Evolutionary conservation across 2,113 vertebrate species (phyloP).

Genomic region (Tricholaema leucomelas): DNA sequence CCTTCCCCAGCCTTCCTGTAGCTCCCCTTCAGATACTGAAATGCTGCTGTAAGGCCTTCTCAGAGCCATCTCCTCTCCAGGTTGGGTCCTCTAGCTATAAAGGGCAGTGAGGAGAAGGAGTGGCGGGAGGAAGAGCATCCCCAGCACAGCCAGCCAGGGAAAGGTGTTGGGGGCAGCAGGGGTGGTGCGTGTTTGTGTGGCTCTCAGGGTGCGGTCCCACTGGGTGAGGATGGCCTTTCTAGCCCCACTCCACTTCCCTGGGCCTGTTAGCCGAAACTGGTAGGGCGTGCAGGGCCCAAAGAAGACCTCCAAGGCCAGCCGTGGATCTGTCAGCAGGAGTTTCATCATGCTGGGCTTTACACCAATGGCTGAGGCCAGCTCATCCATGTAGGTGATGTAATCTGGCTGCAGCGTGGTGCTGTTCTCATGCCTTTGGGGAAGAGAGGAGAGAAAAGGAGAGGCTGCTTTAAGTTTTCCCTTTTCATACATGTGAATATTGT

Average conservation of each 20-base stretch:
- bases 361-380: constrained; percentile 72
- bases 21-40: too few relatives aligned
- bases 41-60: too few relatives aligned
- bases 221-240: constrained; percentile 81
- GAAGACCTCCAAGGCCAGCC: constrained; percentile 74
- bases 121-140: constrained; percentile 14
- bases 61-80: too few relatives aligned
- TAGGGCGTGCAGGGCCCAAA: constrained; percentile 83
- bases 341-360: constrained; percentile 72
- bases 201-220: constrained; percentile 73
- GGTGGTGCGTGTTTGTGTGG: constrained; percentile 69
- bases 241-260: constrained; percentile 80
- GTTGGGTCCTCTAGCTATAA: background rate
- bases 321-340: constrained; percentile 80
- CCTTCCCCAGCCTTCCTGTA: too few relatives aligned
- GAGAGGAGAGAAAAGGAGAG: background rate
- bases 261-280: constrained; percentile 78
- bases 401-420: constrained; percentile 74
- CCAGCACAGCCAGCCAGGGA: background rate
- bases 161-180: background rate
- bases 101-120: constrained; percentile 1
- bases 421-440: constrained; percentile 38
- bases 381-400: constrained; percentile 82
- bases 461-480: background rate
- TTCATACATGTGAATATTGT: too few relatives aligned